A percentile compares a stretch with the other conserved stretches of the same genome.
phyloP scores from a whole-genome alignment of 2,113 vertebrate species.

The Cephalophus harveyi region DNA sequence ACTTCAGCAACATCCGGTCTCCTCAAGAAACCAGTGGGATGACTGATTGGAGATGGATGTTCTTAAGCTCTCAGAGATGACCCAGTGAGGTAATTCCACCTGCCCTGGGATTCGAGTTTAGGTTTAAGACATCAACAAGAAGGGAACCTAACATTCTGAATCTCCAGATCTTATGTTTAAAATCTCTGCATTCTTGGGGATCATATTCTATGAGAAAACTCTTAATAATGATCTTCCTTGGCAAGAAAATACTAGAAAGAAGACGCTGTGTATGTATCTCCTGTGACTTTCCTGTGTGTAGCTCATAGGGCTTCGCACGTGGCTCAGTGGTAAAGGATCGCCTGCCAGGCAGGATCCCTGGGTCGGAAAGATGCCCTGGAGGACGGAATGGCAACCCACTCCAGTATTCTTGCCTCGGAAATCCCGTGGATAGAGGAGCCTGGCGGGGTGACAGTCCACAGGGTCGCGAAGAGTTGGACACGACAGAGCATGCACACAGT shows the following conservation, averaged over 20 bases:
- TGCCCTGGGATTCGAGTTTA: slow-evolving; percentile 31
- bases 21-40: neutral
- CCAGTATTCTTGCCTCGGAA: neutral
- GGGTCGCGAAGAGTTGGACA: neutral
- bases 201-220: slow-evolving; percentile 74
- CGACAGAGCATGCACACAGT: accelerated
- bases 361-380: neutral
- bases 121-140: slow-evolving; percentile 42
- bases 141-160: slow-evolving; percentile 47
- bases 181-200: slow-evolving; percentile 64
- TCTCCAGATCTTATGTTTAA: slow-evolving; percentile 48
- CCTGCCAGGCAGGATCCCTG: neutral
- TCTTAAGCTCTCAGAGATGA: neutral
- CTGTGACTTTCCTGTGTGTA: slow-evolving; percentile 69
- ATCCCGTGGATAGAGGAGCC: neutral
- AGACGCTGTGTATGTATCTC: neutral
- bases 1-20: neutral
- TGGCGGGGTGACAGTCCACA: neutral
- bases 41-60: neutral
- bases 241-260: slow-evolving; percentile 56
- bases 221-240: slow-evolving; percentile 71
- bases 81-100: slow-evolving; percentile 1
- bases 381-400: neutral
- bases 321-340: neutral
- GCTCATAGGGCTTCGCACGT: slow-evolving; percentile 10